Base-by-base conservation (phyloP, 2,797 vertebrate species). In the Kryptolebias ocellatus region DNA sequence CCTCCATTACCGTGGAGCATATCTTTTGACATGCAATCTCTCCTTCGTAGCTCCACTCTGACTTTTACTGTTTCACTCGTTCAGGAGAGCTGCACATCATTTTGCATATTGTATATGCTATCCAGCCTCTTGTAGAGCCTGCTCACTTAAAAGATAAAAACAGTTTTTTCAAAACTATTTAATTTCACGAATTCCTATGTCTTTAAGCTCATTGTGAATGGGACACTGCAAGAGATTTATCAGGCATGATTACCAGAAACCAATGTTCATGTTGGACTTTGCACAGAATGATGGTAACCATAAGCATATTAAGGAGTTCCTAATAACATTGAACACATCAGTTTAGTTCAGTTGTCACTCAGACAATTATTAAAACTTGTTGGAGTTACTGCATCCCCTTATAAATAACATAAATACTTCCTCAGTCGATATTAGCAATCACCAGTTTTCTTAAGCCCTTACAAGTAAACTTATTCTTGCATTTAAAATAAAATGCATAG, bases 21-120 rank as follows among this genome's bases (percentile, higher is more conserved):
- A 87, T 88, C 86, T 85, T 88, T 82, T 88, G 87, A 90, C 87
- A 80, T 79, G 81, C 82, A 84, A 89, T 90, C 77, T 86, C 84
- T 85, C 65, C 67, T 59, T 78, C 47, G 17, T 57, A 79, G 74
- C 59, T 65, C 60, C 70, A 67, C 79, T 71, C 68, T 72, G 68
- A 80, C 69, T 86, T 52, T 64, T 69, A 74, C 79, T 68, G 69
- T 64, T 69, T 77, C 67, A 55, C 73, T 70, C 77, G 68, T 81
- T 89, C 79, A 74, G 64, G 62, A 72, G 46, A 75, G 74, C 70
- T 69, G 71, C 65, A 70, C 79, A 85, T 89, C 84, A 88, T 77
- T 89, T 82, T 61, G 75, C 60, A 67, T 82, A 71, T 68, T 67
- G 62, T 71, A 63, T 72, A 78, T 70, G 68, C 58, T 70, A 58